Conservation (phyloP, 2,888 invertebrate genomes). For the Zootermopsis nevadensis region DNA sequence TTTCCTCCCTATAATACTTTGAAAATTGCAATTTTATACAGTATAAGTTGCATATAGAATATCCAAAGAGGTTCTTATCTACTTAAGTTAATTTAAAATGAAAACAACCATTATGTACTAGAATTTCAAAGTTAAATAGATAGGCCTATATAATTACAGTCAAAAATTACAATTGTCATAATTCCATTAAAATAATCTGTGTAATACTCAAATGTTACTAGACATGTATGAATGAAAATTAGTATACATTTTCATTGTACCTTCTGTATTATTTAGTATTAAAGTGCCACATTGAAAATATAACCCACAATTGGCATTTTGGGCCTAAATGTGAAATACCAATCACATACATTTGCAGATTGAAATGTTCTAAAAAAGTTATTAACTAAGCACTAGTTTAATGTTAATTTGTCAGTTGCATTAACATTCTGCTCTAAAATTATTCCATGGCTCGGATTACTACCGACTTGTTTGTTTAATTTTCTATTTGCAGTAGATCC, state of each 20-base stretch:
- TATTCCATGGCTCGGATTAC: background rate
- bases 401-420: background rate
- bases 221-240: background rate
- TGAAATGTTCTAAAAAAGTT: background rate
- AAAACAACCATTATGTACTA: background rate
- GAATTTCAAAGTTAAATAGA: background rate
- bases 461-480: background rate
- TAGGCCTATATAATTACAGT: background rate
- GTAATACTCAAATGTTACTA: background rate
- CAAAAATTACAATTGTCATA: background rate
- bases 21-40: background rate
- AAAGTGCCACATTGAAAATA: background rate
- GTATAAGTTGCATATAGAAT: background rate
- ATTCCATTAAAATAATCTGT: background rate
- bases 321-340: background rate
- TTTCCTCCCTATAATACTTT: background rate
- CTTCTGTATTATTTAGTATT: slow-evolving; percentile 4
- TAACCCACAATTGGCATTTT: no score
- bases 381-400: background rate
- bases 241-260: background rate
- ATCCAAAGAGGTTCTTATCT: background rate
- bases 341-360: background rate
- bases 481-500: no score
- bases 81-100: background rate
- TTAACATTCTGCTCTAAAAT: background rate